Conservation (phyloP, 2,888 invertebrate genomes). For the Willowsia nigromaculata region DNA sequence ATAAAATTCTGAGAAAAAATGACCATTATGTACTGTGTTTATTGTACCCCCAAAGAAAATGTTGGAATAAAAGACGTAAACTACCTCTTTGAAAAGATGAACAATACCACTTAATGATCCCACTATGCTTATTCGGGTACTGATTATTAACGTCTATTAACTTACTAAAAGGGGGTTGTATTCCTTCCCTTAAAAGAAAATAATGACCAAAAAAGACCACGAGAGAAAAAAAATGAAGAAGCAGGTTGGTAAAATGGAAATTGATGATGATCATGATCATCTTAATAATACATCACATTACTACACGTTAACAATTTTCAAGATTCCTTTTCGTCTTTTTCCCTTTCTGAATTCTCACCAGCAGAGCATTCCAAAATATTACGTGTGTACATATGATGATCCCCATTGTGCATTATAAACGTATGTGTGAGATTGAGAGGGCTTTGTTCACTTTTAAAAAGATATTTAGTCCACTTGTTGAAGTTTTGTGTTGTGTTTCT, state of each 20-base stretch:
- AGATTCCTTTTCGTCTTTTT: neutral
- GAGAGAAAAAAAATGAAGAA: conserved; percentile 3
- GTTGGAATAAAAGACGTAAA: neutral
- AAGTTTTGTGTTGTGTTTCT: conserved; percentile 39
- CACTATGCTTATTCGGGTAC: conserved; percentile 3
- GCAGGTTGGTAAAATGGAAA: conserved; percentile 9
- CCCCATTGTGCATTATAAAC: conserved; percentile 1
- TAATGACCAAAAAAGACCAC: conserved; percentile 28
- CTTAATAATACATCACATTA: conserved; percentile 39
- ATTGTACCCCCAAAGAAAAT: neutral
- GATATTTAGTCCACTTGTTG: conserved; percentile 65
- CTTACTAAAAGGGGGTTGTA: conserved; percentile 19
- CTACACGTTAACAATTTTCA: conserved; percentile 26
- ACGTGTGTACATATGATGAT: neutral
- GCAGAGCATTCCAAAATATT: conserved; percentile 25
- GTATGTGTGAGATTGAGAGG: conserved; percentile 10
- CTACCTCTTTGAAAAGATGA: conserved; percentile 8
- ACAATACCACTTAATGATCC: conserved; percentile 33
- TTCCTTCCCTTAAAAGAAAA: neutral
- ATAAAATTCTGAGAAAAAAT: neutral
- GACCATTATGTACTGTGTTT: neutral
- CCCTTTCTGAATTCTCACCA: conserved; percentile 7
- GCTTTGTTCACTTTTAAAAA: conserved; percentile 36
- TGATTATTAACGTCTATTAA: conserved; percentile 43
- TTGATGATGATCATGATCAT: neutral